Conservation (phyloP, 2,888 invertebrate species). For the Drosophila macrospina region DNA sequence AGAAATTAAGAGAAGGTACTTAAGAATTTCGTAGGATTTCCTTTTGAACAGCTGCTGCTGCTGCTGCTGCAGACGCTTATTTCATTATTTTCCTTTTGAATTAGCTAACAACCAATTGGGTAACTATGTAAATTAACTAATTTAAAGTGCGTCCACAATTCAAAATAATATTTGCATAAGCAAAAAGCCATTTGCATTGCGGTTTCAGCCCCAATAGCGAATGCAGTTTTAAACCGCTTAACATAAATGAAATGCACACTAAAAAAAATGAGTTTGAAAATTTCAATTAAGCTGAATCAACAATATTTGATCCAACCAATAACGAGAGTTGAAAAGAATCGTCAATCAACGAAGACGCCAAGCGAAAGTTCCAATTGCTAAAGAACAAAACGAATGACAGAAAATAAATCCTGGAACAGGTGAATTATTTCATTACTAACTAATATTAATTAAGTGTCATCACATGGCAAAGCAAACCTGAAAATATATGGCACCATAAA, state of each 20-base stretch:
- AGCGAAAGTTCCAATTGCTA: neutral
- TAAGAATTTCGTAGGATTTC: conserved; percentile 24
- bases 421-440: conserved; percentile 11
- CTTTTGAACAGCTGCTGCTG: neutral
- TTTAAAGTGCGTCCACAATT: conserved; percentile 46
- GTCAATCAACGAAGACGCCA: neutral
- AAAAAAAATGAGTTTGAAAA: conserved; percentile 22
- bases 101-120: conserved; percentile 13
- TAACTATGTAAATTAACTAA: conserved; percentile 36
- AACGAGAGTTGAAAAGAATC: conserved; percentile 16
- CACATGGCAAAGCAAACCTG: conserved; percentile 2
- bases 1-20: conserved; percentile 16
- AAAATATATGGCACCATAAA: conserved; percentile 16
- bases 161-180: conserved; percentile 51
- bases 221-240: conserved; percentile 35
- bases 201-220: conserved; percentile 17
- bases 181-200: conserved; percentile 38
- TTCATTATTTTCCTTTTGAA: conserved; percentile 10
- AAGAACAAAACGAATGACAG: neutral
- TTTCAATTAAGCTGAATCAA: conserved; percentile 62
- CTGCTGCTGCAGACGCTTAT: neutral
- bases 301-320: conserved; percentile 32
- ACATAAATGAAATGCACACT: conserved; percentile 29
- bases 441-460: conserved; percentile 17
- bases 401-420: conserved; percentile 5